These are phyloP conservation scores for Parotocinclus haroldoi DNA, from an alignment of 2,797 vertebrate genomes.

Conservation along the genomic window DNA sequence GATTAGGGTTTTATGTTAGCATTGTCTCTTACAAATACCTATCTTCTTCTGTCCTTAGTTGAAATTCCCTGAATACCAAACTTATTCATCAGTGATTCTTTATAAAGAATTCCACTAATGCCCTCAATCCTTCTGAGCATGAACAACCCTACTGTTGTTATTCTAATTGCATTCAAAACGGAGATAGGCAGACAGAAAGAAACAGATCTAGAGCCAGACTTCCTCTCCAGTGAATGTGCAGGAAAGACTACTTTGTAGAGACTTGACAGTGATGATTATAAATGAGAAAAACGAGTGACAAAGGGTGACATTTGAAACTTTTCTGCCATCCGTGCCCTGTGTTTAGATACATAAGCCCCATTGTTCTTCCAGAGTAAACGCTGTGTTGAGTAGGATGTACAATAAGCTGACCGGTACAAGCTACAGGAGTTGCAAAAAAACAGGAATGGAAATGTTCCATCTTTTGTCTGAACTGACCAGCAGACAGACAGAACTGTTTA, in stretches of 20 bases:
- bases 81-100: constrained; percentile 25
- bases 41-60: constrained; percentile 52
- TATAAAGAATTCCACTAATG: constrained; percentile 36
- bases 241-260: constrained; percentile 63
- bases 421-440: constrained; percentile 25
- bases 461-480: constrained; percentile 34
- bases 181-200: constrained; percentile 60
- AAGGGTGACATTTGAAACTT: constrained; percentile 66
- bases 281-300: constrained; percentile 66
- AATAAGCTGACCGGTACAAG: constrained; percentile 39
- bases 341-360: constrained; percentile 62
- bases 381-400: constrained; percentile 38
- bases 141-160: constrained; percentile 62
- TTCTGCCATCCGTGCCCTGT: constrained; percentile 55
- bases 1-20: constrained; percentile 36
- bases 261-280: constrained; percentile 67
- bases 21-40: constrained; percentile 52
- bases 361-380: constrained; percentile 65
- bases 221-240: constrained; percentile 57
- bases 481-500: constrained; percentile 14
- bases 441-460: constrained; percentile 32
- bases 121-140: constrained; percentile 52
- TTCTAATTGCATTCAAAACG: constrained; percentile 56
- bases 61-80: constrained; percentile 32
- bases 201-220: constrained; percentile 51